Evolutionary conservation across 1,140 invertebrate species (phyloP).

Genomic region (Caenorhabditis brenneri): DNA sequence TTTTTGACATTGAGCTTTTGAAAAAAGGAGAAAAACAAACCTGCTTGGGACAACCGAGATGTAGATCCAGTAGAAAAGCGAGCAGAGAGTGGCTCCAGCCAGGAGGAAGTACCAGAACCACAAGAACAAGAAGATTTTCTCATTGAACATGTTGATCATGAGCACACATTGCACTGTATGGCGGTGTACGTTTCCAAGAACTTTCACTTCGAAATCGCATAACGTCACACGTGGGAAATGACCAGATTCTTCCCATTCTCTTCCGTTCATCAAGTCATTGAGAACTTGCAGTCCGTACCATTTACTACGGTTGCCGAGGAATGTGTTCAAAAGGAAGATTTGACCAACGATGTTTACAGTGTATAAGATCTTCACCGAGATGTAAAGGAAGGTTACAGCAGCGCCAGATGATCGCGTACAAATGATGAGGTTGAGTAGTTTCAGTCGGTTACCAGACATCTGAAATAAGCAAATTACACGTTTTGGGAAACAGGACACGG

Average conservation of each 20-base stretch:
- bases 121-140: slow-evolving; percentile 70
- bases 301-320: slow-evolving; percentile 65
- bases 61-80: slow-evolving; percentile 70
- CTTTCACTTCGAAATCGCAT: slow-evolving; percentile 71
- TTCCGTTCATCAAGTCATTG: slow-evolving; percentile 69
- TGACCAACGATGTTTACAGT: slow-evolving; percentile 70
- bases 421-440: slow-evolving; percentile 68
- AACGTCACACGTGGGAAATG: slow-evolving; percentile 68
- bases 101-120: slow-evolving; percentile 71
- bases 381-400: slow-evolving; percentile 71
- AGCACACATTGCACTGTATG: slow-evolving; percentile 70
- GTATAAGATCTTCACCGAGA: slow-evolving; percentile 70
- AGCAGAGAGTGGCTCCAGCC: slow-evolving; percentile 69
- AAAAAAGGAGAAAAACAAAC: slow-evolving; percentile 46
- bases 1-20: too few species aligned
- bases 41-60: slow-evolving; percentile 70
- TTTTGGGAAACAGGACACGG: neutral
- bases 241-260: slow-evolving; percentile 70
- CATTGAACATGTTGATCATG: slow-evolving; percentile 90
- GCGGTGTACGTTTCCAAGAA: slow-evolving; percentile 69
- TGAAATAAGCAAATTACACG: slow-evolving; percentile 53
- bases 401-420: slow-evolving; percentile 70
- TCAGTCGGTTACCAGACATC: slow-evolving; percentile 68
- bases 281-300: slow-evolving; percentile 69
- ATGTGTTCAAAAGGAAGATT: slow-evolving; percentile 68